These are phyloP conservation scores for Pseudomyrmex concolor DNA, from an alignment of 1,140 invertebrate genomes.

Conservation along the genomic window DNA sequence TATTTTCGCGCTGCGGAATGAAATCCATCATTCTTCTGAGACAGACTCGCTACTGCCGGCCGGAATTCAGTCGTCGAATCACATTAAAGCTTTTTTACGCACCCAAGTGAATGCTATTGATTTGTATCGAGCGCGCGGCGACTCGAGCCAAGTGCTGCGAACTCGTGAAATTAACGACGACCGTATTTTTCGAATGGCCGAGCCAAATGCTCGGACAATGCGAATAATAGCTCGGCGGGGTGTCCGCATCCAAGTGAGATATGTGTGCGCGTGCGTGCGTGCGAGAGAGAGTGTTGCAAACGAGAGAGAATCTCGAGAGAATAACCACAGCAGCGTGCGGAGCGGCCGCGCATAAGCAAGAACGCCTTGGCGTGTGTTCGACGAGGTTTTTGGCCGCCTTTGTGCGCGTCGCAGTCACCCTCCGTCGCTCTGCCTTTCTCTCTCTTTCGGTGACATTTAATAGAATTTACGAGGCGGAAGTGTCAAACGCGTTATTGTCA, in stretches of 20 bases:
- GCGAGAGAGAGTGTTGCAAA: not conserved
- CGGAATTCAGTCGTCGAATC: constrained; percentile 1
- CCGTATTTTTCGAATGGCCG: constrained; percentile 51
- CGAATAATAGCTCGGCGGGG: constrained; percentile 63
- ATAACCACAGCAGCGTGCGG: constrained; percentile 36
- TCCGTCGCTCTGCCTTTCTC: not conserved
- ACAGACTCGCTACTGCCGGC: not conserved
- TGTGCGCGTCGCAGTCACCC: constrained; percentile 37
- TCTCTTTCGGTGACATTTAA: constrained; percentile 33
- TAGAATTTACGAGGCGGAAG: constrained; percentile 50
- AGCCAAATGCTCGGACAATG: constrained; percentile 68
- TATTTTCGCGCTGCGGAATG: too few relatives aligned
- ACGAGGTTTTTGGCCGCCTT: constrained; percentile 37
- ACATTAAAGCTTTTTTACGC: constrained; percentile 15
- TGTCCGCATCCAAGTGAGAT: constrained; percentile 11
- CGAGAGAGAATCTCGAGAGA: constrained; percentile 50
- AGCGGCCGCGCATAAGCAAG: constrained; percentile 39
- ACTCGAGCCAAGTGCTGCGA: constrained; percentile 30
- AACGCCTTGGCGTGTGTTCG: constrained; percentile 42
- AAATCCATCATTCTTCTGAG: constrained; percentile 9
- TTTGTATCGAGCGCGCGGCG: constrained; percentile 33
- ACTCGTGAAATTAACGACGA: constrained; percentile 64
- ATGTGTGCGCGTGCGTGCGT: not conserved
- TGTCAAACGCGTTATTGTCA: constrained; percentile 48
- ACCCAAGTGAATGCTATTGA: constrained; percentile 21